Percentiles rank a stretch among this genome's conserved stretches.
Conservation (phyloP, 2,113 vertebrate genomes). For the Oenanthe oenanthe region DNA sequence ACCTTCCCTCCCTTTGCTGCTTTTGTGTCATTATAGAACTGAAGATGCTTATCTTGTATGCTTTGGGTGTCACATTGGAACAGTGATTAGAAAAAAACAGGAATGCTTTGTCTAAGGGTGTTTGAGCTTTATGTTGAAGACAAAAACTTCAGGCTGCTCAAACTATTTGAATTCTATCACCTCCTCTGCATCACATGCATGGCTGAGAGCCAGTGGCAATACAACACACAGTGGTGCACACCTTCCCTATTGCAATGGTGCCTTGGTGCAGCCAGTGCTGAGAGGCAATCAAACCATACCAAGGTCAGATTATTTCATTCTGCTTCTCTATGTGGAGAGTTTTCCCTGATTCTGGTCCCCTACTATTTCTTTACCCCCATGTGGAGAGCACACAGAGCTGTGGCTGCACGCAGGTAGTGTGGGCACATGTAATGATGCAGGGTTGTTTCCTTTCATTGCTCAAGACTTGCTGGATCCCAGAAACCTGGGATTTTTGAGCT, state of each 20-base stretch:
- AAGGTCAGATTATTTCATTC: not conserved
- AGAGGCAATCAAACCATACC: not conserved
- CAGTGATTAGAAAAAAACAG: not conserved
- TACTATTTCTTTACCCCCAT: accelerated
- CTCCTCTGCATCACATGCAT: not conserved
- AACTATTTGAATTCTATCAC: not conserved
- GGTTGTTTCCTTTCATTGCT: accelerated
- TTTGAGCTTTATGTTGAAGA: not conserved
- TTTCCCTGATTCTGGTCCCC: not conserved
- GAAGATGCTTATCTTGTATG: not conserved
- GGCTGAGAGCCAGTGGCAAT: not conserved
- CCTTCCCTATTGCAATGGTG: not conserved
- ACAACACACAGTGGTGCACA: not conserved
- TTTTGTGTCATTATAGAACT: not conserved
- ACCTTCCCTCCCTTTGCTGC: not conserved
- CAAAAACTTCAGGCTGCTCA: not conserved
- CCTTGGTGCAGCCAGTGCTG: not conserved
- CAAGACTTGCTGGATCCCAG: not conserved
- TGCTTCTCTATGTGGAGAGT: not conserved
- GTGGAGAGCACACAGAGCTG: not conserved
- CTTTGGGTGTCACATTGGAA: not conserved
- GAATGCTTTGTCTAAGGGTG: not conserved
- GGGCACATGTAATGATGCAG: accelerated
- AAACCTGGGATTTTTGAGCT: no score
- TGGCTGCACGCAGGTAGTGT: accelerated